Evolutionary conservation across 2,888 invertebrate species (phyloP).

Genomic region (Cephus pulcher): DNA sequence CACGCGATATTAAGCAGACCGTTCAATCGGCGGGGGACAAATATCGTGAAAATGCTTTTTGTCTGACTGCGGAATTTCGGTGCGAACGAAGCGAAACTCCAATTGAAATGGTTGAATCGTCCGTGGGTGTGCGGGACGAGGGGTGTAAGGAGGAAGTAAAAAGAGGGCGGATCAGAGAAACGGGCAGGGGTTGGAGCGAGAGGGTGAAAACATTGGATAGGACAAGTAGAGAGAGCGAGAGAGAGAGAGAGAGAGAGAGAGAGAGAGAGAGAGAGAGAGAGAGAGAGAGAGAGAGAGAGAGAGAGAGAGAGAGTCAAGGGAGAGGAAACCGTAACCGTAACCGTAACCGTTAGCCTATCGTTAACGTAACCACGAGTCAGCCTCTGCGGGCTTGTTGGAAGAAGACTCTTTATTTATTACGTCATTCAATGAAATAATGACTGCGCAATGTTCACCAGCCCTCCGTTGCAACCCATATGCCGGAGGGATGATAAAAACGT

Average conservation of each 20-base stretch:
- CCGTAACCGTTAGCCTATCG: too few species aligned
- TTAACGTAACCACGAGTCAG: too few species aligned
- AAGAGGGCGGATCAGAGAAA: neutral
- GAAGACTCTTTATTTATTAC: conserved; percentile 29
- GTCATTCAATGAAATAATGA: conserved; percentile 30
- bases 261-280: conserved; percentile 12
- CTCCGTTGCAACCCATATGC: conserved; percentile 30
- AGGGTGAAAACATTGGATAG: too few species aligned
- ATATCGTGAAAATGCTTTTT: conserved; percentile 28
- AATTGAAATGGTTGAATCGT: too few species aligned
- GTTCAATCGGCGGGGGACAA: conserved; percentile 23
- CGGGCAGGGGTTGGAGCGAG: too few species aligned
- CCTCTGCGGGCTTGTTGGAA: too few species aligned
- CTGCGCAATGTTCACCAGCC: conserved; percentile 27
- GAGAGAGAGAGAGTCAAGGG: conserved; percentile 1
- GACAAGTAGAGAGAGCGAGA: neutral
- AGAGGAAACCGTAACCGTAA: too few species aligned
- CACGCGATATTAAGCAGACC: neutral
- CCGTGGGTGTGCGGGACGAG: too few species aligned
- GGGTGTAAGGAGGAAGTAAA: too few species aligned
- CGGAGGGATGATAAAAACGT: conserved; percentile 29
- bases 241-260: conserved; percentile 1
- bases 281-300: conserved; percentile 6
- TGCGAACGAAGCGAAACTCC: neutral
- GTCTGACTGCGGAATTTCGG: conserved; percentile 25